Conservation (phyloP, 2,113 vertebrate species). For the Sterna hirundo region DNA sequence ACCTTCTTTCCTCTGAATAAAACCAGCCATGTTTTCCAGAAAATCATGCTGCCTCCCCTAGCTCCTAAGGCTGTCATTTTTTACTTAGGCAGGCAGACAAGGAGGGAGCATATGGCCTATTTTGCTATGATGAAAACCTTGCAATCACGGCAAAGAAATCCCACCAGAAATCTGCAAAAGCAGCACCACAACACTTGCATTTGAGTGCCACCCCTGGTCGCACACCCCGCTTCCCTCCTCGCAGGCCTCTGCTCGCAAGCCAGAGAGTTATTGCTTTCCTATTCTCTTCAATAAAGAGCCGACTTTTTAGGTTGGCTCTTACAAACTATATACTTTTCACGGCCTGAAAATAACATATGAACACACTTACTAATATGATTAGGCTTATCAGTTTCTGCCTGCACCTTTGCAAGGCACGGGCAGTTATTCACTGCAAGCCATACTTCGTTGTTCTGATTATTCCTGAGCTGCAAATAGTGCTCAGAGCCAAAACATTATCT, state of each 20-base stretch:
- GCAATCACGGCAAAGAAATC: constrained; percentile 10
- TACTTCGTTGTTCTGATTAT: not conserved
- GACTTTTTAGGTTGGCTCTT: not conserved
- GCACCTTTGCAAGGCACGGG: not conserved
- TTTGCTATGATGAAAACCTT: constrained; percentile 21
- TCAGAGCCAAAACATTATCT: not conserved
- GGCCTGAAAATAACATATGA: not conserved
- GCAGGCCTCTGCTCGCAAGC: not conserved
- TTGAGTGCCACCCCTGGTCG: not conserved
- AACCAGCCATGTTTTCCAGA: not conserved
- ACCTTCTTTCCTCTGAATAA: not conserved
- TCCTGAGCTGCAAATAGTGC: not conserved
- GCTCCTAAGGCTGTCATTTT: not conserved
- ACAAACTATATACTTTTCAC: not conserved
- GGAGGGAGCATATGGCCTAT: not conserved
- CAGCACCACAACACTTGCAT: not conserved
- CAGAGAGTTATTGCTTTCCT: not conserved
- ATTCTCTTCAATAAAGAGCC: not conserved
- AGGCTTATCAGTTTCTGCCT: not conserved
- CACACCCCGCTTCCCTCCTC: not conserved
- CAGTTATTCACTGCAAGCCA: not conserved
- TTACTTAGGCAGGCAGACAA: not conserved
- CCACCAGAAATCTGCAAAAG: not conserved
- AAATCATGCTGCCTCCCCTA: not conserved
- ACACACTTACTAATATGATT: not conserved